Conservation (phyloP, 2,888 invertebrate genomes). For the Bimastos eiseni region DNA sequence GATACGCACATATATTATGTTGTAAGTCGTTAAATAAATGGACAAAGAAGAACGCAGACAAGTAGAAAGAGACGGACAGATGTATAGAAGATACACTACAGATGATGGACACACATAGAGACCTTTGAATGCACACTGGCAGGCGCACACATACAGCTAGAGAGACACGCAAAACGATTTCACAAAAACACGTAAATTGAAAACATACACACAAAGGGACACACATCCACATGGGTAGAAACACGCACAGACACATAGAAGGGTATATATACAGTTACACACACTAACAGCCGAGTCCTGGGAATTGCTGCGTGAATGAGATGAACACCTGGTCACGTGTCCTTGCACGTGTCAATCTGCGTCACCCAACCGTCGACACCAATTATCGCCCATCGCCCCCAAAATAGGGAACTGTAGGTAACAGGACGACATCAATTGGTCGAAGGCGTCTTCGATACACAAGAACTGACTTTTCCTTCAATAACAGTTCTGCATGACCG, state of each 20-base stretch:
- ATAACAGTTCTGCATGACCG: neutral
- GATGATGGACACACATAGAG: neutral
- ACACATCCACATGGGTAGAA: neutral
- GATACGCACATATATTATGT: neutral
- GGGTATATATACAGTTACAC: neutral
- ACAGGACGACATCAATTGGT: neutral
- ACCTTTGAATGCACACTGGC: neutral
- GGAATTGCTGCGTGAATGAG: neutral
- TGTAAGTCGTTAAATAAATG: neutral
- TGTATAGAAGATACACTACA: too few relatives aligned
- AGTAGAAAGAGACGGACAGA: neutral
- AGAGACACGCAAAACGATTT: neutral
- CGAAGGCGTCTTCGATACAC: neutral
- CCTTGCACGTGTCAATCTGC: neutral
- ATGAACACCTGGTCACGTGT: neutral
- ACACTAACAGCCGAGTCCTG: neutral
- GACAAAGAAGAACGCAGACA: neutral
- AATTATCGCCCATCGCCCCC: neutral
- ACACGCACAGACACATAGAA: neutral
- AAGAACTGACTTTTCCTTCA: neutral
- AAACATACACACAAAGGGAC: neutral
- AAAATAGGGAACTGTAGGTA: neutral
- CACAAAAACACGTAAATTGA: neutral
- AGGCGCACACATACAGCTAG: neutral
- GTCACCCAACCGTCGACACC: neutral